A percentile compares a stretch with the other conserved stretches of the same genome.
Conservation (phyloP, 2,888 invertebrate species). For the Ctenicera cuprea region DNA sequence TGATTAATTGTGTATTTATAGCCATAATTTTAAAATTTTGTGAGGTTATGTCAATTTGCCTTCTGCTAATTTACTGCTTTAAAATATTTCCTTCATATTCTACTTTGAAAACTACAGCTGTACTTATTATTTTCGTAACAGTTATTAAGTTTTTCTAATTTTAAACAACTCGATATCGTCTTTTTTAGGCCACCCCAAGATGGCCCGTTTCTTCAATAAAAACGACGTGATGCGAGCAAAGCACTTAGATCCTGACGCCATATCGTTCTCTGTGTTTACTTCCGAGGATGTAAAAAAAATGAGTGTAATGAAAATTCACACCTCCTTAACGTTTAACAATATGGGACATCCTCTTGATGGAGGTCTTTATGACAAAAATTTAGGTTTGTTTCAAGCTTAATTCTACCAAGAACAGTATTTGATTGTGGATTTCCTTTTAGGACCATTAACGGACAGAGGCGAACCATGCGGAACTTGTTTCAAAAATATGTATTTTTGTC, state of each 20-base stretch:
- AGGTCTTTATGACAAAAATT: conserved; percentile 92
- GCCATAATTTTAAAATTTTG: no score
- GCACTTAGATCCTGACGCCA: conserved; percentile 52
- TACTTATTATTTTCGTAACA: no score
- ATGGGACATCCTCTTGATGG: conserved; percentile 88
- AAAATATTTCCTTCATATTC: no score
- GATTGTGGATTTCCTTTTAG: conserved; percentile 60
- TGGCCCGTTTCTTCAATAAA: conserved; percentile 37
- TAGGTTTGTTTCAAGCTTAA: conserved; percentile 76
- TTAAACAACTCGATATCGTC: no score
- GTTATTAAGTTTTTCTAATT: no score
- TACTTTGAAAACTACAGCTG: no score
- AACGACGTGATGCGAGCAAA: conserved; percentile 33
- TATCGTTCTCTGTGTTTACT: conserved; percentile 74
- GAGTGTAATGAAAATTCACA: conserved; percentile 88
- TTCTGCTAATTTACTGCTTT: no score
- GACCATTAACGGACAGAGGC: conserved; percentile 77
- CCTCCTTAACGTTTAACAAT: conserved; percentile 86
- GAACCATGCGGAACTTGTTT: conserved; percentile 90
- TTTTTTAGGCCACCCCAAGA: background rate
- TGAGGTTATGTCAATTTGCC: no score
- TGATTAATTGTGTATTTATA: no score
- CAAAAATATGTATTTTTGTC: conserved; percentile 80
- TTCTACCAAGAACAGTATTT: background rate
- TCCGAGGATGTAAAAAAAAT: conserved; percentile 85